phyloP scores from a whole-genome alignment of 2,113 vertebrate species.

The Psophia crepitans region DNA sequence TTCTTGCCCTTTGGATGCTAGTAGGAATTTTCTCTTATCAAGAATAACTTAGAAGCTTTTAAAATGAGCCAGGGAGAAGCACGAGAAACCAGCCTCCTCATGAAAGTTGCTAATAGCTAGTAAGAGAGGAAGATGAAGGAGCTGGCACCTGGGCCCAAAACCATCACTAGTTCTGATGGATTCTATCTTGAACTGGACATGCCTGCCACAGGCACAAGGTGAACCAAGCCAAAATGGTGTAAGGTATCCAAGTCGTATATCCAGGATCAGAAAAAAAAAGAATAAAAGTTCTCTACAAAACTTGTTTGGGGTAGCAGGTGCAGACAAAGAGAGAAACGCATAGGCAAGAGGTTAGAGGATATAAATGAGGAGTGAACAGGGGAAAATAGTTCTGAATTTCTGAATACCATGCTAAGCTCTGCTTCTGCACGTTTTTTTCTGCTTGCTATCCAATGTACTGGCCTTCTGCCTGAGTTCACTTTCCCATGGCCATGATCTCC shows the following conservation, averaged over 20 bases:
- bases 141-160: neutral
- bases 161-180: neutral
- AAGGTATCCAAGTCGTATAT: neutral
- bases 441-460: neutral
- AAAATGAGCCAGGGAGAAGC: neutral
- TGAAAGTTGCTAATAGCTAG: neutral
- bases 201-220: neutral
- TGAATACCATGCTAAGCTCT: neutral
- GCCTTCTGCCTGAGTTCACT: neutral
- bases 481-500: neutral
- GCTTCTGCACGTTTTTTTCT: neutral
- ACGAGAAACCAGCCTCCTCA: neutral
- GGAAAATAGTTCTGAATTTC: neutral
- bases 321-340: neutral
- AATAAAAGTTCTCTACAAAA: neutral
- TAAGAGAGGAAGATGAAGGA: neutral
- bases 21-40: neutral
- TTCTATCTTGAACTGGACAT: neutral
- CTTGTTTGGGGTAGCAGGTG: neutral
- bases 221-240: neutral
- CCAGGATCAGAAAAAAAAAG: neutral
- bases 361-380: neutral
- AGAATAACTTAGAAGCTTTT: neutral
- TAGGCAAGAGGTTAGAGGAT: neutral
- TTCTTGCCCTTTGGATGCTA: neutral